These are phyloP conservation scores for Brevimyrus niger DNA, from an alignment of 2,113 vertebrate species.

Conservation along the genomic window DNA sequence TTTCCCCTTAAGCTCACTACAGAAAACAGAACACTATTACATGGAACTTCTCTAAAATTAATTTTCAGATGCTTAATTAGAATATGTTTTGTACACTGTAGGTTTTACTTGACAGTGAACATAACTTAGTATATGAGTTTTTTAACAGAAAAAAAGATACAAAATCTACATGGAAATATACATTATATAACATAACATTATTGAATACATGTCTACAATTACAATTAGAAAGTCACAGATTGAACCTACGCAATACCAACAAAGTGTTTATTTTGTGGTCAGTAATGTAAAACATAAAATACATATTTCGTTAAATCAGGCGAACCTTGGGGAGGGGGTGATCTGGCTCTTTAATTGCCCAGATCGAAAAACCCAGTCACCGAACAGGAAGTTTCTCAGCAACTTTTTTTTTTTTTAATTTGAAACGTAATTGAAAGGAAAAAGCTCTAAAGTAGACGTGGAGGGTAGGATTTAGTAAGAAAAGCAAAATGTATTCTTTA, in stretches of 20 bases:
- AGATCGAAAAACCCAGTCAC: neutral
- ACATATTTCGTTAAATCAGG: neutral
- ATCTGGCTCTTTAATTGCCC: constrained; percentile 10
- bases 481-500: neutral
- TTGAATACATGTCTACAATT: neutral
- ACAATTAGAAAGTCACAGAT: neutral
- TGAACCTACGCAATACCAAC: neutral
- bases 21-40: neutral
- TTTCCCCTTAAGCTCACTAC: neutral
- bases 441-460: neutral
- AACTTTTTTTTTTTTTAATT: constrained; percentile 16
- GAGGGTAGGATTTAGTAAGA: neutral
- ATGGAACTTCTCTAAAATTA: neutral
- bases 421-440: neutral
- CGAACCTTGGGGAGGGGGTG: neutral
- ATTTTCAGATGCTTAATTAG: neutral
- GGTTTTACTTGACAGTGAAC: neutral
- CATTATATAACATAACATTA: neutral
- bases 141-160: neutral
- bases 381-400: constrained; percentile 24
- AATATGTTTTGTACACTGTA: neutral
- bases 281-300: neutral
- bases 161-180: neutral
- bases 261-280: neutral
- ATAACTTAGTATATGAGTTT: neutral